Percentiles rank a stretch among this genome's conserved stretches.
phyloP scores from a whole-genome alignment of 2,888 invertebrate genomes.

The Morinoia aosen region DNA sequence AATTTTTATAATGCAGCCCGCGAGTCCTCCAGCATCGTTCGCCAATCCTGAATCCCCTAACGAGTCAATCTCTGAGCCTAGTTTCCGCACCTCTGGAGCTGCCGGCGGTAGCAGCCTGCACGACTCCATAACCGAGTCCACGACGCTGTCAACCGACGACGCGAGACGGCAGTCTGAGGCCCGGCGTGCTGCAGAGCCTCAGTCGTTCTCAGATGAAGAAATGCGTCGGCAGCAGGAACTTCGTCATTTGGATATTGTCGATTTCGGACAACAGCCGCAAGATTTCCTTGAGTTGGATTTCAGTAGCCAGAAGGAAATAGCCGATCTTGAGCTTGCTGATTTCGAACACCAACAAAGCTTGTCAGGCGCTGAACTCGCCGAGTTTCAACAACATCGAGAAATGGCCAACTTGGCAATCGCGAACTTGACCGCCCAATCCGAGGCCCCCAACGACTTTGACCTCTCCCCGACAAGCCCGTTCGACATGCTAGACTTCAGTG shows the following conservation, averaged over 20 bases:
- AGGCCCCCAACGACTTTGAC: constrained; percentile 26
- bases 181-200: not conserved
- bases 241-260: constrained; percentile 23
- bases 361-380: constrained; percentile 48
- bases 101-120: not conserved
- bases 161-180: not conserved
- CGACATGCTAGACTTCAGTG: constrained; percentile 53
- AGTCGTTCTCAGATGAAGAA: not conserved
- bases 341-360: constrained; percentile 44
- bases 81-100: not conserved
- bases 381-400: constrained; percentile 53
- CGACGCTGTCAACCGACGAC: not conserved
- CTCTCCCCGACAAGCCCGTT: constrained; percentile 47
- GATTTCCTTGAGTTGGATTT: constrained; percentile 40
- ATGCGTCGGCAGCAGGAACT: constrained; percentile 20
- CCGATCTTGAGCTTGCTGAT: constrained; percentile 32
- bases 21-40: constrained; percentile 45
- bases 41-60: constrained; percentile 22
- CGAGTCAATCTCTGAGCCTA: constrained; percentile 28
- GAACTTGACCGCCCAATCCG: constrained; percentile 8
- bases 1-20: constrained; percentile 45
- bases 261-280: constrained; percentile 37
- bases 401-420: constrained; percentile 54
- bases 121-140: constrained; percentile 31
- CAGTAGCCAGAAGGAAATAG: constrained; percentile 31